A percentile compares a stretch with the other conserved stretches of the same genome.
phyloP scores from a whole-genome alignment of 1,140 invertebrate species.

The Zaprionus ghesquierei region DNA sequence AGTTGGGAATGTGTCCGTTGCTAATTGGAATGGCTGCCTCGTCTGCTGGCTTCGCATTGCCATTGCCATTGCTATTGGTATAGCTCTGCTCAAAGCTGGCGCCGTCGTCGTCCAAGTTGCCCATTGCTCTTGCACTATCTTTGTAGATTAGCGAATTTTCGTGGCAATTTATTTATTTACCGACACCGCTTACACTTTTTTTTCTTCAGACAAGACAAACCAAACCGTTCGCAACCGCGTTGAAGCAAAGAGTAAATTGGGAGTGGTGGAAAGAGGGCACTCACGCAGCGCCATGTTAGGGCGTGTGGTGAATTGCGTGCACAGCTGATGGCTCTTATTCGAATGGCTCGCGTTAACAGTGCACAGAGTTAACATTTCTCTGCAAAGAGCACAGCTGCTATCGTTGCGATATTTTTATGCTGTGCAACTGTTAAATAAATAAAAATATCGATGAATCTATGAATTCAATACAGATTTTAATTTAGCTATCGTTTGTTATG shows the following conservation, averaged over 20 bases:
- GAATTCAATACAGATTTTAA: background rate
- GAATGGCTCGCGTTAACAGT: background rate
- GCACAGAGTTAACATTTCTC: background rate
- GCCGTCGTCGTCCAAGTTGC: conserved; percentile 57
- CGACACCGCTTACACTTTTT: background rate
- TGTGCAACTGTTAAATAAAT: background rate
- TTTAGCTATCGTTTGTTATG: background rate
- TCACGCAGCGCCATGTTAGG: background rate
- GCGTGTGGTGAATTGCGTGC: conserved; percentile 30
- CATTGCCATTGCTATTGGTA: conserved; percentile 31
- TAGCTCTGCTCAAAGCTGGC: conserved; percentile 47
- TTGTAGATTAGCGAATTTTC: conserved; percentile 2
- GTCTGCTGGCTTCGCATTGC: background rate
- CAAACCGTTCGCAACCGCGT: conserved; percentile 26
- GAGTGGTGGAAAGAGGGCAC: background rate
- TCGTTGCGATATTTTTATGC: background rate
- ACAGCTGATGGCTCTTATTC: conserved; percentile 15
- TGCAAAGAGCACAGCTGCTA: background rate
- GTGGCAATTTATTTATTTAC: background rate
- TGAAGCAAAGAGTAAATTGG: conserved; percentile 25
- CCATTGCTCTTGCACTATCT: conserved; percentile 34
- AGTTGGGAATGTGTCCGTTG: conserved; percentile 43
- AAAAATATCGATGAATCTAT: background rate
- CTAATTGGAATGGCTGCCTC: conserved; percentile 19
- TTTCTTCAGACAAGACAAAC: background rate